Evolutionary conservation across 1,140 invertebrate species (phyloP).

Genomic region (Trachymyrmex cornetzi): DNA sequence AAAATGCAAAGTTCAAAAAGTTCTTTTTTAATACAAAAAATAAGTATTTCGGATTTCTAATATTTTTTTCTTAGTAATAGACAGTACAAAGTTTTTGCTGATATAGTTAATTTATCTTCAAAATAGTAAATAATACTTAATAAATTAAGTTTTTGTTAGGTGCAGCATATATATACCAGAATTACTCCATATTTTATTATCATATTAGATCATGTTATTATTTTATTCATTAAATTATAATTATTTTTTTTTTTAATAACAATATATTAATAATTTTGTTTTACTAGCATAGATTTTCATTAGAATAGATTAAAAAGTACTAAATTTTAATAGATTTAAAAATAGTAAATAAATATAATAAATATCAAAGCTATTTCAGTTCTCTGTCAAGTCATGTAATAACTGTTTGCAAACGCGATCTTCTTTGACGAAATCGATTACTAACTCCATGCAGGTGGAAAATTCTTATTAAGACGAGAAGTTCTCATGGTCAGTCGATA

Average conservation of each 20-base stretch:
- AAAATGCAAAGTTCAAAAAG: no score
- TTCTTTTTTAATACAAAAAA: no score
- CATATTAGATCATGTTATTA: neutral
- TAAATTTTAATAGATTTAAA: neutral
- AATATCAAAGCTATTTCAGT: slow-evolving; percentile 5
- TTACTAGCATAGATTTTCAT: no score
- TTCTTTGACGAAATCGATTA: slow-evolving; percentile 27
- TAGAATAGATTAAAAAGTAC: neutral
- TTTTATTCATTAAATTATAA: neutral
- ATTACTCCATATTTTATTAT: neutral
- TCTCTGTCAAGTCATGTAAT: neutral
- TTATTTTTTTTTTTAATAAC: neutral
- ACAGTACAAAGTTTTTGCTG: no score
- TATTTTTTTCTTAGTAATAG: no score
- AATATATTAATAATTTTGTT: no score
- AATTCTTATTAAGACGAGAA: slow-evolving; percentile 45
- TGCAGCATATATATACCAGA: no score
- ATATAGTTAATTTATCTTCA: no score
- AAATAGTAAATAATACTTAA: no score
- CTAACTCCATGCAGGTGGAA: neutral
- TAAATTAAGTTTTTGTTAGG: no score
- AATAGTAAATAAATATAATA: neutral
- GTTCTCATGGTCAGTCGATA: neutral
- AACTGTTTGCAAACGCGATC: neutral
- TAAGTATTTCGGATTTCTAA: no score